These are phyloP conservation scores for Origma solitaria DNA, from an alignment of 2,113 vertebrate genomes.

Conservation along the genomic window DNA sequence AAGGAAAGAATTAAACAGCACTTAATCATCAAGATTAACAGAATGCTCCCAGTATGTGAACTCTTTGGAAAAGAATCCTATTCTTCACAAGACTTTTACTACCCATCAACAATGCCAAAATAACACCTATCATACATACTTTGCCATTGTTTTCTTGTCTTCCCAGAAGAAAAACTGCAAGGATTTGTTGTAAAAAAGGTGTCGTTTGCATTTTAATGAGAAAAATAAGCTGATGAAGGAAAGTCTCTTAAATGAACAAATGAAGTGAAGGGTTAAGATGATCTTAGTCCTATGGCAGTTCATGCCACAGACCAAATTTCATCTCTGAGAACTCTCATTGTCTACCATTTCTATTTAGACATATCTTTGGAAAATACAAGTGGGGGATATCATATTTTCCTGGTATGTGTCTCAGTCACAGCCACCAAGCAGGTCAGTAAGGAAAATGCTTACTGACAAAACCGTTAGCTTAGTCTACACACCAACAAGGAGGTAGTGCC, in stretches of 20 bases:
- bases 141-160: background rate
- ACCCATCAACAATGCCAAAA: background rate
- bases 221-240: background rate
- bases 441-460: background rate
- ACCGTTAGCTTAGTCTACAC: background rate
- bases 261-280: background rate
- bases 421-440: background rate
- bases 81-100: background rate
- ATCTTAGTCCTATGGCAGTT: background rate
- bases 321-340: background rate
- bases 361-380: background rate
- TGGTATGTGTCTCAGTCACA: fast-evolving
- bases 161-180: background rate
- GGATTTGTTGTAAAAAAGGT: background rate
- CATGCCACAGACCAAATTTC: background rate
- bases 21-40: background rate
- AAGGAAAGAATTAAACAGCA: background rate
- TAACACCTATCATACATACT: background rate
- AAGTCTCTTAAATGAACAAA: background rate
- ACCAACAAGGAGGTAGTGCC: background rate
- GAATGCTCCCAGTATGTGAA: background rate
- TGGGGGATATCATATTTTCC: background rate
- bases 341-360: background rate
- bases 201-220: background rate
- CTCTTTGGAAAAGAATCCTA: background rate